Percentiles rank a stretch among this genome's conserved stretches.
These are phyloP conservation scores for Corythaixoides concolor DNA, from an alignment of 2,113 vertebrate species.

Conservation along the genomic window DNA sequence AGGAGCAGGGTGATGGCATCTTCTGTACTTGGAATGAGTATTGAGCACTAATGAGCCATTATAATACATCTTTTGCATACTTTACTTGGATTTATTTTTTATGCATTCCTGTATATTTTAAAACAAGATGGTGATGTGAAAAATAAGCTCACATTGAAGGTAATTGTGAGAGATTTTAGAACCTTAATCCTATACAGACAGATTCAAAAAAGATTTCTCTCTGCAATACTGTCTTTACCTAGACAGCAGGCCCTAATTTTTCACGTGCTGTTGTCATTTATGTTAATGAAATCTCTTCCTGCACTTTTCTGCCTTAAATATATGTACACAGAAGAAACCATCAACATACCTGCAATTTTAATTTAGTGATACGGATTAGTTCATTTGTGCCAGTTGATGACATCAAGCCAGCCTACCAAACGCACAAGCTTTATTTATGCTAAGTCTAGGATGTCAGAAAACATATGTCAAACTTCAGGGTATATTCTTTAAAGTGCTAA, in stretches of 20 bases:
- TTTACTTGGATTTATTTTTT: background rate
- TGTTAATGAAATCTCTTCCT: background rate
- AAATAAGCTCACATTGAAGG: background rate
- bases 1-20: background rate
- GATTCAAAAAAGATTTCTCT: background rate
- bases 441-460: background rate
- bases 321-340: background rate
- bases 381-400: background rate
- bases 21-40: background rate
- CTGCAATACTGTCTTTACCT: background rate
- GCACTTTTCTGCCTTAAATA: background rate
- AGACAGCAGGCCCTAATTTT: background rate
- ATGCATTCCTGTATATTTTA: background rate
- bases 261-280: background rate
- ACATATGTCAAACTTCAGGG: background rate
- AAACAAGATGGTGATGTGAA: constrained; percentile 2
- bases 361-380: background rate
- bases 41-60: background rate
- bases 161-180: background rate
- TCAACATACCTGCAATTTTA: background rate
- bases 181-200: background rate
- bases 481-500: background rate
- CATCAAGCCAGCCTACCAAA: background rate
- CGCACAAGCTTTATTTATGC: background rate
- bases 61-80: background rate